Evolutionary conservation across 2,797 vertebrate genomes (phyloP).

Genomic region (Lepus townsendii): DNA sequence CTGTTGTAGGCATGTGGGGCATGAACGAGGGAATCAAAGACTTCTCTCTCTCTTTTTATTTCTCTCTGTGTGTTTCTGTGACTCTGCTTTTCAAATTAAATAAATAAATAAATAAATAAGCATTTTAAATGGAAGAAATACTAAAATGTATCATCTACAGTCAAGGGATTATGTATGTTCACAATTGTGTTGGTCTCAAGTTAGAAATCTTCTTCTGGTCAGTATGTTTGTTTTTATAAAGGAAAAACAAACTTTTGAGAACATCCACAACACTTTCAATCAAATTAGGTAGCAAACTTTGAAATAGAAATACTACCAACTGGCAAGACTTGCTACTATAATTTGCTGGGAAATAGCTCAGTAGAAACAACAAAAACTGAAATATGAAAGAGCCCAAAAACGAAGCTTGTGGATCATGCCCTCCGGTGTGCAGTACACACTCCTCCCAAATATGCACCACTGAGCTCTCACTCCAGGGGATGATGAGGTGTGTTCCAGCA

Average conservation of each 20-base stretch:
- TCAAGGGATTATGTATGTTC: background rate
- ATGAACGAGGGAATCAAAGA: too few species aligned
- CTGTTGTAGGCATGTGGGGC: too few species aligned
- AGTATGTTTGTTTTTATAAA: background rate
- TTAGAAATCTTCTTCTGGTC: background rate
- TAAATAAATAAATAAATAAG: too few species aligned
- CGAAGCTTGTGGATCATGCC: background rate
- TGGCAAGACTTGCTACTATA: background rate
- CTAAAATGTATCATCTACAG: background rate
- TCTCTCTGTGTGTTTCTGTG: too few species aligned
- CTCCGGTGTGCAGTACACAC: accelerated
- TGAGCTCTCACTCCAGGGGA: background rate
- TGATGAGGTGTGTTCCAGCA: background rate
- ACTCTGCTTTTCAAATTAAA: too few species aligned
- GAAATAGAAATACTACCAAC: background rate
- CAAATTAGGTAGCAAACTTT: background rate
- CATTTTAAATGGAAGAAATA: background rate
- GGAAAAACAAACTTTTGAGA: background rate
- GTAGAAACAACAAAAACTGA: background rate
- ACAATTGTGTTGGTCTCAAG: background rate
- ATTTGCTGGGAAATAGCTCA: background rate
- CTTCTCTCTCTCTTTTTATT: too few species aligned
- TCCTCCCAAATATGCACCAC: accelerated
- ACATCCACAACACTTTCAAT: background rate
- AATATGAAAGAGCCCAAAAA: background rate